Conservation (phyloP, 2,888 invertebrate genomes). For the Parochlus steinenii region DNA sequence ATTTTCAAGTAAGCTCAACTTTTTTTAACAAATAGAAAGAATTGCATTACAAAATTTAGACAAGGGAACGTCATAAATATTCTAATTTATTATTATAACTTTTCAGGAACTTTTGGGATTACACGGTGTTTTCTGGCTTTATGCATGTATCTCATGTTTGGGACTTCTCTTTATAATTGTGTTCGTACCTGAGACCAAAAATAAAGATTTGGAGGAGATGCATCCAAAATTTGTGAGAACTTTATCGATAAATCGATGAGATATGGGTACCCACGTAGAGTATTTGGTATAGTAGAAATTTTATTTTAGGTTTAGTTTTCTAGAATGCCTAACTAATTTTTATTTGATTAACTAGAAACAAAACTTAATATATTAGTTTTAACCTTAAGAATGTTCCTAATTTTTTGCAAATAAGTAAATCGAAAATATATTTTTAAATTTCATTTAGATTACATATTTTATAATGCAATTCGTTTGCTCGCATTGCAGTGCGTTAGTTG, state of each 20-base stretch:
- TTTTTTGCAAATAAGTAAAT: too few species aligned
- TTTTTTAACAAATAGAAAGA: too few species aligned
- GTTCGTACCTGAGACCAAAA: conserved; percentile 82
- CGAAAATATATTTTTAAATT: too few species aligned
- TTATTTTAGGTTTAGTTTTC: too few species aligned
- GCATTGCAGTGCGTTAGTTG: too few species aligned
- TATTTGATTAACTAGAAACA: too few species aligned
- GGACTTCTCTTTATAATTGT: conserved; percentile 72
- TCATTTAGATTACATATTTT: too few species aligned
- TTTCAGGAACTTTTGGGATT: conserved; percentile 43
- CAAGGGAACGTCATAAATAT: neutral
- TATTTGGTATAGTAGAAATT: conserved; percentile 18
- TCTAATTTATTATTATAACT: conserved; percentile 12
- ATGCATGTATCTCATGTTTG: conserved; percentile 63
- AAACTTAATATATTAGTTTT: too few species aligned
- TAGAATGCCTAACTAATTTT: too few species aligned
- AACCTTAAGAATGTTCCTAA: too few species aligned
- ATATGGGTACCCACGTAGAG: conserved; percentile 18
- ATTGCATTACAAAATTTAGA: conserved; percentile 1
- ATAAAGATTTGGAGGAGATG: conserved; percentile 78
- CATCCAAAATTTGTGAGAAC: conserved; percentile 48
- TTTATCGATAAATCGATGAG: conserved; percentile 36
- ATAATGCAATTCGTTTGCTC: too few species aligned
- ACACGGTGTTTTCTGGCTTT: conserved; percentile 78
- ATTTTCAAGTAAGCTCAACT: conserved; percentile 41